Percentiles rank a stretch among this genome's conserved stretches.
Conservation (phyloP, 1,140 invertebrate species). For the Drosophila santomea region DNA sequence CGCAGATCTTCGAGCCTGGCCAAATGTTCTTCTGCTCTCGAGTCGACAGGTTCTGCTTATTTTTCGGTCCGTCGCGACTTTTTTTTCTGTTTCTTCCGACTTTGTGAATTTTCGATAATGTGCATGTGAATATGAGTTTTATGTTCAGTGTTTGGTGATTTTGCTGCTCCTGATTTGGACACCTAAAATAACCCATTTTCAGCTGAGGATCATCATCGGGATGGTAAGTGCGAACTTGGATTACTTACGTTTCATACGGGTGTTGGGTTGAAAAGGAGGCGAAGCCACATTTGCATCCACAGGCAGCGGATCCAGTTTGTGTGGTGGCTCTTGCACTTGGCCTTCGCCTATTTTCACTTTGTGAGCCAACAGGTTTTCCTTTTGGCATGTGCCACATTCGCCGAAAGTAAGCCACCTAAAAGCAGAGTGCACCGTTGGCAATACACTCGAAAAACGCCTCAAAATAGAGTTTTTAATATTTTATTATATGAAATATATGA, state of each 20-base stretch:
- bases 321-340: slow-evolving; percentile 42
- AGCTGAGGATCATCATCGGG: background rate
- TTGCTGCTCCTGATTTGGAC: background rate
- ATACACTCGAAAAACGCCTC: background rate
- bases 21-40: slow-evolving; percentile 77
- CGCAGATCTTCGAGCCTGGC: slow-evolving; percentile 32
- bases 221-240: slow-evolving; percentile 7
- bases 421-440: slow-evolving; percentile 8
- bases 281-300: slow-evolving; percentile 11
- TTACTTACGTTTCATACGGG: background rate
- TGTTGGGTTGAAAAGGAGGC: background rate
- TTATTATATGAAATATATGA: too few species aligned
- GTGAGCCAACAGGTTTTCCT: slow-evolving; percentile 52
- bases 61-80: slow-evolving; percentile 15
- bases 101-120: background rate
- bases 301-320: slow-evolving; percentile 32
- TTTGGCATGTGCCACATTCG: slow-evolving; percentile 69
- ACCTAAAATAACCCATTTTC: too few species aligned
- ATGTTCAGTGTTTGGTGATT: background rate
- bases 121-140: slow-evolving; percentile 7
- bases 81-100: background rate
- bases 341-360: slow-evolving; percentile 70
- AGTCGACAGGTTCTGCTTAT: slow-evolving; percentile 65
- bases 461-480: too few species aligned
- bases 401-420: slow-evolving; percentile 63